These are phyloP conservation scores for Morelia viridis DNA, from an alignment of 2,797 vertebrate genomes.

Conservation along the genomic window DNA sequence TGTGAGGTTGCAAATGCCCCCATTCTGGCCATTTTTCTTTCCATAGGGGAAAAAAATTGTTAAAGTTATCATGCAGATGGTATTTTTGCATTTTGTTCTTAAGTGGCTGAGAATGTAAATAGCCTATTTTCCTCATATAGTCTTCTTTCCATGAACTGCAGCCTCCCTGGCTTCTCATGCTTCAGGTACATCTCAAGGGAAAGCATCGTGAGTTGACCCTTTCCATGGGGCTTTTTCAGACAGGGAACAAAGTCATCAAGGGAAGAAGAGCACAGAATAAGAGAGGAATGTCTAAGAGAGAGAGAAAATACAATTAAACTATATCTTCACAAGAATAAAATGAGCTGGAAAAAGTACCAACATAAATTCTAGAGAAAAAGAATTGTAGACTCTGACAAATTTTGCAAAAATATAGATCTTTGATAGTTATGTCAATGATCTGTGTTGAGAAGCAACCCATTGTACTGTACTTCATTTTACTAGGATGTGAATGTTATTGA, in stretches of 20 bases:
- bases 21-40: background rate
- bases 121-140: background rate
- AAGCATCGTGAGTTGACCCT: background rate
- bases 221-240: background rate
- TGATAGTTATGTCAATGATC: background rate
- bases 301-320: background rate
- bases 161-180: background rate
- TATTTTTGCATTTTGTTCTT: background rate
- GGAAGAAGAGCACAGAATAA: background rate
- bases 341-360: background rate
- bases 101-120: background rate
- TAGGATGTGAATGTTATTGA: background rate
- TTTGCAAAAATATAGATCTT: background rate
- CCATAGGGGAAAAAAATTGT: background rate
- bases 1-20: background rate
- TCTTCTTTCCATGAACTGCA: background rate
- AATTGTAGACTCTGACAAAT: background rate
- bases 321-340: background rate
- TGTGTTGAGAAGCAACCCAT: too few relatives aligned
- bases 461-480: too few relatives aligned
- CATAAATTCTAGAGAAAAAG: background rate
- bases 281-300: background rate
- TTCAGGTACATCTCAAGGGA: background rate
- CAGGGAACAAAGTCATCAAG: background rate
- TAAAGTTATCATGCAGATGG: background rate